Percentiles rank a stretch among this genome's conserved stretches.
Conservation (phyloP, 2,888 invertebrate genomes). For the Dinocampus coccinellae region DNA sequence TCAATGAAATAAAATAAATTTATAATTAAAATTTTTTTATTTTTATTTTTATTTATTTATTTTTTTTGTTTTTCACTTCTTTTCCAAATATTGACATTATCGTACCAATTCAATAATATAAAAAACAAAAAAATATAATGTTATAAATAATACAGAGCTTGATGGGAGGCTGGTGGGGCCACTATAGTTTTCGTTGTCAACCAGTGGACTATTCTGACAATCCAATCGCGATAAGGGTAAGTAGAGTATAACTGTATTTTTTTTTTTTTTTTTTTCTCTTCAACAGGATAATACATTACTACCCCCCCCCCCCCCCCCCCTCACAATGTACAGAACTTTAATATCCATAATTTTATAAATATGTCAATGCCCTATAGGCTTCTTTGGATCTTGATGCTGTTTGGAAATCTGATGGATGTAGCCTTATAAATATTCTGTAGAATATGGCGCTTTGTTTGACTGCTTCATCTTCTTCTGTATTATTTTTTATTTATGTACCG, state of each 20-base stretch:
- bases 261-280: slow-evolving; percentile 28
- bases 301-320: slow-evolving; percentile 13
- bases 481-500: not conserved
- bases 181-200: slow-evolving; percentile 91
- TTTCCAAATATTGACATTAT: not conserved
- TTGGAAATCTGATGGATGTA: slow-evolving; percentile 27
- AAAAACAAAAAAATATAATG: slow-evolving; percentile 43
- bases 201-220: slow-evolving; percentile 90
- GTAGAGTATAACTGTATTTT: slow-evolving; percentile 65
- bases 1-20: too few species aligned
- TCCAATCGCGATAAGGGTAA: slow-evolving; percentile 87
- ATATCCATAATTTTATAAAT: not conserved
- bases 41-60: too few species aligned
- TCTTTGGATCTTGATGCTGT: slow-evolving; percentile 26
- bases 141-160: slow-evolving; percentile 76
- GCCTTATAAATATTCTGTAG: slow-evolving; percentile 17
- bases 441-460: slow-evolving; percentile 27
- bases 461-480: slow-evolving; percentile 5
- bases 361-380: slow-evolving; percentile 15
- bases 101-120: not conserved
- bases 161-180: slow-evolving; percentile 91
- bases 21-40: too few species aligned
- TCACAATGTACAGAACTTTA: not conserved
- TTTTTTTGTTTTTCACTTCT: too few species aligned
- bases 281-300: too few species aligned